phyloP scores from a whole-genome alignment of 2,797 vertebrate genomes.

The Phaenicophaeus curvirostris region DNA sequence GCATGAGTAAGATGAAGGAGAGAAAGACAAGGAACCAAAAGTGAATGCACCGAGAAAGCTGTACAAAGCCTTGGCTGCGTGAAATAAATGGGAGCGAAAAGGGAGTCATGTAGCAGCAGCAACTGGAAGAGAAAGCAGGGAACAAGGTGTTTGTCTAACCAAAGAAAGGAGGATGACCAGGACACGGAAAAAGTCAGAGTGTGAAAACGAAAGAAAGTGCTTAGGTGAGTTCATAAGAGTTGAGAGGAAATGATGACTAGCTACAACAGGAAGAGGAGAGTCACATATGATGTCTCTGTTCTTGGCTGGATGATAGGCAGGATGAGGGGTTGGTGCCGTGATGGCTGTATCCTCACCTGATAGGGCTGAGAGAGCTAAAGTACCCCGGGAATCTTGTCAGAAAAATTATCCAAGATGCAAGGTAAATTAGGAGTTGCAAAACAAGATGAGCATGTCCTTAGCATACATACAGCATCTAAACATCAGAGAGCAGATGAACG shows the following conservation, averaged over 20 bases:
- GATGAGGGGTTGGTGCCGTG: background rate
- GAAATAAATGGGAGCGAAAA: background rate
- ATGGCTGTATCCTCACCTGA: background rate
- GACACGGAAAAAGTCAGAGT: background rate
- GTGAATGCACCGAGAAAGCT: background rate
- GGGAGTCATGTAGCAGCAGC: background rate
- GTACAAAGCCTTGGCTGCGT: background rate
- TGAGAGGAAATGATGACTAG: background rate
- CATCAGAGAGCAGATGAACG: background rate
- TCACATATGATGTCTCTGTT: background rate
- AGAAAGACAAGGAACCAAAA: background rate
- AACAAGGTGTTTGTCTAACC: background rate
- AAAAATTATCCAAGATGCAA: background rate
- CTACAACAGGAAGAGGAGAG: background rate
- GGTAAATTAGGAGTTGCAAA: background rate
- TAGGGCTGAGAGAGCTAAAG: background rate
- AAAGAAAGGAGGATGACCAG: background rate
- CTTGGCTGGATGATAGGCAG: background rate
- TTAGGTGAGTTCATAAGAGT: background rate
- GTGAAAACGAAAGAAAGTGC: background rate
- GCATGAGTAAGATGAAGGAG: background rate
- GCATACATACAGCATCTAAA: background rate
- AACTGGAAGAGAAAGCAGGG: background rate
- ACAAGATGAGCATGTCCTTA: background rate
- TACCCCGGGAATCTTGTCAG: background rate